Percentiles rank a stretch among this genome's conserved stretches.
phyloP scores from a whole-genome alignment of 1,140 invertebrate species.

The Cotesia glomerata region DNA sequence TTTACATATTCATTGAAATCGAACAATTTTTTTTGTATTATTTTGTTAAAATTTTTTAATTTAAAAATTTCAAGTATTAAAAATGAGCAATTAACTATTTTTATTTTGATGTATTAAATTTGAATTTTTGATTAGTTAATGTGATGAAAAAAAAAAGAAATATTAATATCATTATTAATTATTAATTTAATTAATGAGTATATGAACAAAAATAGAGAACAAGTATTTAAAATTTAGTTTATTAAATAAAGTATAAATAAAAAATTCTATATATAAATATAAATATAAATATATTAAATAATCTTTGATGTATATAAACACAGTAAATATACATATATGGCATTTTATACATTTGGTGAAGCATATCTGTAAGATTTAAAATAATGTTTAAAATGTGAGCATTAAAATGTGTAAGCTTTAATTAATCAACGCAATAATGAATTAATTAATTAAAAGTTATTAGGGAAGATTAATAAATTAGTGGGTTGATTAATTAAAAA shows the following conservation, averaged over 20 bases:
- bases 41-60: too few relatives aligned
- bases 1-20: too few relatives aligned
- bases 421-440: constrained; percentile 40
- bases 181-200: too few relatives aligned
- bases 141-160: too few relatives aligned
- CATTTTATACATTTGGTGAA: constrained; percentile 58
- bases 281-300: constrained; percentile 15
- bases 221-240: too few relatives aligned
- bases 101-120: too few relatives aligned
- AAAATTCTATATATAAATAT: not conserved
- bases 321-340: constrained; percentile 43
- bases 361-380: constrained; percentile 49
- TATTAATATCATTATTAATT: too few relatives aligned
- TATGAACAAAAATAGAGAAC: too few relatives aligned
- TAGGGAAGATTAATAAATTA: not conserved
- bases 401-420: constrained; percentile 21
- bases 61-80: too few relatives aligned
- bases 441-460: constrained; percentile 18
- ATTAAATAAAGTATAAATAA: not conserved
- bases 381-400: constrained; percentile 10
- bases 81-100: too few relatives aligned
- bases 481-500: constrained; percentile 34
- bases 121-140: too few relatives aligned
- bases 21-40: too few relatives aligned
- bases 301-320: constrained; percentile 31